Evolutionary conservation across 2,888 invertebrate species (phyloP), one percentile per base, ranked within the genome.

Genomic region (Eugnorisma glareosa): DNA sequence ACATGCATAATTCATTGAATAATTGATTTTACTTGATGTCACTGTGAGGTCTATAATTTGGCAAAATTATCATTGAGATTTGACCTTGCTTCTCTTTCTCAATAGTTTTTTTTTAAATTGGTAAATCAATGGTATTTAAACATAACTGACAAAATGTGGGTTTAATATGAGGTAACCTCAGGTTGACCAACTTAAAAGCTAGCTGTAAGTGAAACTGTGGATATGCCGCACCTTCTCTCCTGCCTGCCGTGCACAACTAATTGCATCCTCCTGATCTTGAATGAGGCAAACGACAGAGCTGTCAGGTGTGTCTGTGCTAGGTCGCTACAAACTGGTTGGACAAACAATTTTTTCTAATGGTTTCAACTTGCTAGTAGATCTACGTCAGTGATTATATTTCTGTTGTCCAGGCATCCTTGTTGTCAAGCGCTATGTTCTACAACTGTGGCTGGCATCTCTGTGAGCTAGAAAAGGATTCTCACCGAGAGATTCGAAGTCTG

Each of bases 371-470:
- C 24, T 37, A 11, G 35, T 63, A 63, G 11, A 63, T 37, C 11
- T 24, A 10, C 35, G 5, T 1, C 11, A 61, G 11, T 35, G 24
- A 61, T 40, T 64, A 40, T 15, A n/a, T 64, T n/a, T 70, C 1
- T 57, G 1, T 70, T 68, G 6, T 61, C n/a, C 86, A 96, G 96
- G 96, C 95, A 6, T 96, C 96, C 6, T 84, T 95, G 2, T 86
- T 96, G 13, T 94, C 95, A 0, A 91, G 90, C 73, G 94, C 94
- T 1, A 95, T 96, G 89, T 96, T 95, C 78, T 89, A 78, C 31
- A 78, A 94, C 83, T 94, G 94, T 72, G 96, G 95, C 45, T 96
- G 96, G 96, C 93, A 96, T 77, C 78, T 94, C 57, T 92, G 93
- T 69, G 87, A 91, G 8, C 69, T 91, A 59, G 90, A 93, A 37